Evolutionary conservation across 2,797 vertebrate genomes (phyloP).

Genomic region (Anomalospiza imberbis): DNA sequence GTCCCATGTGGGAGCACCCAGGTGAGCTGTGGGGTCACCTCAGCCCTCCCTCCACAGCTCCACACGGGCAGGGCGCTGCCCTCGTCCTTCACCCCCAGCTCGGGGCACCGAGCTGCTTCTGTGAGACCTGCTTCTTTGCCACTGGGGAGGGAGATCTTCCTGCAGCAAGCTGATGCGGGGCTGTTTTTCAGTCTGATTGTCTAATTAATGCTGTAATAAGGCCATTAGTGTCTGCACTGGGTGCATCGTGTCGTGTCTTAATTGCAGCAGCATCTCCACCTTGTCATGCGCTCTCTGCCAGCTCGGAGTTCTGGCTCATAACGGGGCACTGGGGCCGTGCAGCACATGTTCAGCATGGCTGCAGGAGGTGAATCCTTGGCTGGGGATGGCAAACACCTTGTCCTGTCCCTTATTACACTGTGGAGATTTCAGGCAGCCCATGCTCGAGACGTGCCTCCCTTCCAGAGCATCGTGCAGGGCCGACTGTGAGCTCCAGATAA

Average conservation of each 20-base stretch:
- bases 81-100: background rate
- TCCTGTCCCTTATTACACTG: background rate
- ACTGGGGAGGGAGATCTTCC: background rate
- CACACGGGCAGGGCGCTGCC: rapidly evolving
- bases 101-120: background rate
- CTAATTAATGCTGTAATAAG: background rate
- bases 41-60: rapidly evolving
- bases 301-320: rapidly evolving
- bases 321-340: background rate
- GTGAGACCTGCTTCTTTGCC: background rate
- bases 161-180: background rate
- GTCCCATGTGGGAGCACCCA: too few relatives aligned
- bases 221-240: background rate
- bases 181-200: background rate
- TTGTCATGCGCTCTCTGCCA: background rate
- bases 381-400: background rate
- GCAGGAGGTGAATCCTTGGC: background rate
- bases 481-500: background rate
- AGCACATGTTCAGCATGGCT: background rate
- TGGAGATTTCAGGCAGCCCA: background rate
- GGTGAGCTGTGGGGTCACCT: background rate
- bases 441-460: rapidly evolving
- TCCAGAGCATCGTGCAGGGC: background rate
- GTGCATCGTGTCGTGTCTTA: background rate
- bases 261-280: background rate